A percentile compares a stretch with the other conserved stretches of the same genome.
Evolutionary conservation across 2,888 invertebrate species (phyloP).

Genomic region (Octonoba sinensis): DNA sequence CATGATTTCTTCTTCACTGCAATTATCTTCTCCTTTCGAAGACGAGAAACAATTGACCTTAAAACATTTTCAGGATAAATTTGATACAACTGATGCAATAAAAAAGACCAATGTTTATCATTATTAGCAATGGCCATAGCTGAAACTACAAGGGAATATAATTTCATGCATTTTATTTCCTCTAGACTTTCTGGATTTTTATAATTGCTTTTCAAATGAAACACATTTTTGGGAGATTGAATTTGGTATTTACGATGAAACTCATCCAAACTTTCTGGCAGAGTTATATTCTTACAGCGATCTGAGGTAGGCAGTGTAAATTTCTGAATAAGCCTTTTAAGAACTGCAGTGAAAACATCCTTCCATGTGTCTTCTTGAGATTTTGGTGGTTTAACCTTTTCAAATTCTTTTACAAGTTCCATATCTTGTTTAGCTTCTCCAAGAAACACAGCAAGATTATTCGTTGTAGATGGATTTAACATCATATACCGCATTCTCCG

Average conservation of each 20-base stretch:
- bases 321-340: conserved; percentile 65
- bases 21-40: conserved; percentile 77
- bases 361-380: conserved; percentile 64
- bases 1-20: conserved; percentile 73
- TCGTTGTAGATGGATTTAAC: conserved; percentile 75
- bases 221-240: conserved; percentile 8
- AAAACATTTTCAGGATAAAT: conserved; percentile 80
- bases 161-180: conserved; percentile 75
- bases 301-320: conserved; percentile 55
- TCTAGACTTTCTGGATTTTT: conserved; percentile 72
- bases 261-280: conserved; percentile 52
- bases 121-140: conserved; percentile 70
- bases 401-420: conserved; percentile 72
- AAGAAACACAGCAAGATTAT: conserved; percentile 77
- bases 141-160: conserved; percentile 74
- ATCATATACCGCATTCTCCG: conserved; percentile 78
- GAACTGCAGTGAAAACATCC: conserved; percentile 59
- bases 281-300: conserved; percentile 21
- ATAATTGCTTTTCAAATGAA: conserved; percentile 21
- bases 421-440: conserved; percentile 77
- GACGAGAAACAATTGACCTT: conserved; percentile 76
- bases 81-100: conserved; percentile 80
- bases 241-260: conserved; percentile 33
- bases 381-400: conserved; percentile 53
- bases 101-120: conserved; percentile 77